These are phyloP conservation scores for Acrobasis consociella DNA, from an alignment of 2,888 invertebrate species.

Conservation along the genomic window DNA sequence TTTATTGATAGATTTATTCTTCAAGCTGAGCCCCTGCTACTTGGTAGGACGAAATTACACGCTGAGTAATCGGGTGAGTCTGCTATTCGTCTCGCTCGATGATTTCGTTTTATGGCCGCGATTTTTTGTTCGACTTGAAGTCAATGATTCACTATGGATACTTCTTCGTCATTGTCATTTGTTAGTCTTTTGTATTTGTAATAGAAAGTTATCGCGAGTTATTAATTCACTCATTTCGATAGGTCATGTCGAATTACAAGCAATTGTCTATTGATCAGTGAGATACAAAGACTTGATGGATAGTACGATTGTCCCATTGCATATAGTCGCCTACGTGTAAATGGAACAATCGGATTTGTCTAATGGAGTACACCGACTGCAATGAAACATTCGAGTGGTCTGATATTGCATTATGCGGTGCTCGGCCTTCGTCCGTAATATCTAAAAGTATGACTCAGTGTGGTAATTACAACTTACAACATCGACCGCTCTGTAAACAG, in stretches of 20 bases:
- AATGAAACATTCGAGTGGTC: conserved; percentile 51
- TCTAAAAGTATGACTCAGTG: conserved; percentile 64
- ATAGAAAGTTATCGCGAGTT: conserved; percentile 29
- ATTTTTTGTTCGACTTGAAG: conserved; percentile 58
- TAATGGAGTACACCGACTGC: conserved; percentile 53
- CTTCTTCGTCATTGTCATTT: conserved; percentile 36
- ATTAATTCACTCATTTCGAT: conserved; percentile 33
- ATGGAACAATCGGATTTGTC: conserved; percentile 50
- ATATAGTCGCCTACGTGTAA: conserved; percentile 40
- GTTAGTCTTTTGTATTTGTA: conserved; percentile 37
- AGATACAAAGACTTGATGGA: conserved; percentile 36
- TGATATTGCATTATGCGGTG: conserved; percentile 56
- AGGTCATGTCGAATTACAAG: conserved; percentile 32
- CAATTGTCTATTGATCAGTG: conserved; percentile 32
- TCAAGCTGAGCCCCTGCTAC: conserved; percentile 52
- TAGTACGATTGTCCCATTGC: conserved; percentile 36
- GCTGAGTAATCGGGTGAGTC: conserved; percentile 75
- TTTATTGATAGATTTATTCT: conserved; percentile 75
- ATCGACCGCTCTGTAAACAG: conserved; percentile 39
- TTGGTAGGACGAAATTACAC: conserved; percentile 67
- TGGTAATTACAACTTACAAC: conserved; percentile 48
- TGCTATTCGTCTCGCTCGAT: conserved; percentile 61
- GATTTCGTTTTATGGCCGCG: conserved; percentile 62
- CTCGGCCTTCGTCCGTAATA: conserved; percentile 62
- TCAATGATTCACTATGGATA: conserved; percentile 51